Percentiles rank a stretch among this genome's conserved stretches.
Evolutionary conservation across 1,140 invertebrate genomes (phyloP).

Genomic region (Arctopsyche grandis): DNA sequence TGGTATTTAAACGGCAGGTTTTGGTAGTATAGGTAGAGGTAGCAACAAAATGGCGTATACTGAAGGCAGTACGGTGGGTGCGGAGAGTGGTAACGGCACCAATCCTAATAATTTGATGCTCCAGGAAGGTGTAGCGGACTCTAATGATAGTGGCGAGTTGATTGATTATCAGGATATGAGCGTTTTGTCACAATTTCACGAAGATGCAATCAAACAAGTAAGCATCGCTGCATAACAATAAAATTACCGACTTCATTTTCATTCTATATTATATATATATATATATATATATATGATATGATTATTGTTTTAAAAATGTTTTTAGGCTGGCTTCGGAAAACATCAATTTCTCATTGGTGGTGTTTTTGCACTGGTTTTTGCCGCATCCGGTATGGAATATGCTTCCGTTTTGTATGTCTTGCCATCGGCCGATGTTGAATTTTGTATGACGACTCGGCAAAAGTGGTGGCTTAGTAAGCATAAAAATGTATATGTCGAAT

Average conservation of each 20-base stretch:
- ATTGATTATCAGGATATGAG: constrained; percentile 67
- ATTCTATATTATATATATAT: neutral
- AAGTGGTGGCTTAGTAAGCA: constrained; percentile 82
- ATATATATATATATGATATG: neutral
- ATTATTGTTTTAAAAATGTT: constrained; percentile 38
- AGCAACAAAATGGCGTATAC: constrained; percentile 50
- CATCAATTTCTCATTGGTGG: constrained; percentile 75
- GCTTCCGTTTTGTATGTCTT: constrained; percentile 80
- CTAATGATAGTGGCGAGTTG: constrained; percentile 61
- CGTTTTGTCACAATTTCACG: constrained; percentile 78
- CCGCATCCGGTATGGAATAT: constrained; percentile 80
- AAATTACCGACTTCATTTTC: neutral
- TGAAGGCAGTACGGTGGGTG: constrained; percentile 29
- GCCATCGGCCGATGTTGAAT: constrained; percentile 81
- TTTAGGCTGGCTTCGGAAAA: constrained; percentile 76
- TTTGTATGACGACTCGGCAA: constrained; percentile 76
- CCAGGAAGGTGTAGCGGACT: constrained; percentile 56
- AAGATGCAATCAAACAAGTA: constrained; percentile 77
- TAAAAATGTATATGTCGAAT: neutral
- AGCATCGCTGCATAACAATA: neutral
- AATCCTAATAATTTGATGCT: constrained; percentile 56
- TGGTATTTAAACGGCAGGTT: constrained; percentile 34
- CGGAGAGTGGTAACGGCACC: constrained; percentile 34
- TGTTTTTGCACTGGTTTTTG: constrained; percentile 76
- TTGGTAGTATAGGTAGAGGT: constrained; percentile 48